phyloP scores from a whole-genome alignment of 2,113 vertebrate species.

The Canis aureus region DNA sequence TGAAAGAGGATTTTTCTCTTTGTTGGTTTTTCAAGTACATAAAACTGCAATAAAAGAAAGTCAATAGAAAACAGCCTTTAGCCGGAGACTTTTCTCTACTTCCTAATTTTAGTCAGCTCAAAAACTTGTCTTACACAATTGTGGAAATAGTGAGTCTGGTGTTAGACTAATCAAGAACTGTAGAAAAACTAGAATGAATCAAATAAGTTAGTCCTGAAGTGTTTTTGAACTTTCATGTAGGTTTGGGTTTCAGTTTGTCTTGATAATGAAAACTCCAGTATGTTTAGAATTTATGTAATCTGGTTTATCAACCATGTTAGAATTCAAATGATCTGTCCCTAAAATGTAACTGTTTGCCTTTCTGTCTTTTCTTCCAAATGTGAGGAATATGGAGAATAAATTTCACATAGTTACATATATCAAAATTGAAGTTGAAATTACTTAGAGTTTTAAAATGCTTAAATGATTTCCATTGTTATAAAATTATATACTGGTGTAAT shows the following conservation, averaged over 20 bases:
- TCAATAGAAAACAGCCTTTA: conserved; percentile 81
- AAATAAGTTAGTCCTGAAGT: conserved; percentile 65
- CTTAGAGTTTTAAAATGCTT: conserved; percentile 64
- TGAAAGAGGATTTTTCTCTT: conserved; percentile 77
- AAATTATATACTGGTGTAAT: conserved; percentile 64
- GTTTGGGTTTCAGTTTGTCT: conserved; percentile 50
- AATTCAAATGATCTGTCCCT: conserved; percentile 25
- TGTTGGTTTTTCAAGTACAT: conserved; percentile 76
- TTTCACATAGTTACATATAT: not conserved
- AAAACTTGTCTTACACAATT: conserved; percentile 80
- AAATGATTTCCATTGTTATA: conserved; percentile 76
- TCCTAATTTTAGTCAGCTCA: conserved; percentile 78
- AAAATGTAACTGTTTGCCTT: not conserved
- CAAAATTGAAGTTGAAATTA: conserved; percentile 35
- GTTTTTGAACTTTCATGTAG: conserved; percentile 67
- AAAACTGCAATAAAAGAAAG: conserved; percentile 75
- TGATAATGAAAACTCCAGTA: conserved; percentile 47
- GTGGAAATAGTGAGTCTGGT: conserved; percentile 78
- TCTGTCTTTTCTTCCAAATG: not conserved
- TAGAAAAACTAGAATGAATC: conserved; percentile 59
- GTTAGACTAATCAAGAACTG: conserved; percentile 74
- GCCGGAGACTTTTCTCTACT: conserved; percentile 67
- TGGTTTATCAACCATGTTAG: conserved; percentile 51
- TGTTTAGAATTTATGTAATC: conserved; percentile 44
- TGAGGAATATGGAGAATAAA: not conserved